Evolutionary conservation across 2,888 invertebrate genomes (phyloP).

Genomic region (Eudasyphora cyanicolor): DNA sequence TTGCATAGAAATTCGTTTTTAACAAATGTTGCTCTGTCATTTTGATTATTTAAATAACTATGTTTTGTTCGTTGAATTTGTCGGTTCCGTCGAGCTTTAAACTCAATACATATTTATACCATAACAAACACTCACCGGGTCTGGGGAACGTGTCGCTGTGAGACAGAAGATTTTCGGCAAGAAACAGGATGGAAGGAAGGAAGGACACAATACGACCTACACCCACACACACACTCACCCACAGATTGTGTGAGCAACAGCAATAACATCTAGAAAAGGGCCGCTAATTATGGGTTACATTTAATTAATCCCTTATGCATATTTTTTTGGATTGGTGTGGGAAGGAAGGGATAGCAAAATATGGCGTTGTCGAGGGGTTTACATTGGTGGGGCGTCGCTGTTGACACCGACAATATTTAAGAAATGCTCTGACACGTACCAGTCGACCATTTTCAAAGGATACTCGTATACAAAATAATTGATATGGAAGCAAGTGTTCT

Average conservation of each 20-base stretch:
- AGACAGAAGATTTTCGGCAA: background rate
- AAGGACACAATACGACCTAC: too few species aligned
- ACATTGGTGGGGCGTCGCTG: background rate
- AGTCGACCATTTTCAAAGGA: background rate
- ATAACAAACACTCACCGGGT: constrained; percentile 31
- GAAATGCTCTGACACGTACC: constrained; percentile 27
- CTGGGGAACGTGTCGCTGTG: constrained; percentile 12
- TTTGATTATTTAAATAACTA: constrained; percentile 34
- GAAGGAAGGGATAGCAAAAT: too few species aligned
- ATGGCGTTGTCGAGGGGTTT: too few species aligned
- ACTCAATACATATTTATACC: too few species aligned
- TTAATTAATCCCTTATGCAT: constrained; percentile 37
- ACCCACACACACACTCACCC: too few species aligned
- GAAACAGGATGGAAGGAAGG: background rate
- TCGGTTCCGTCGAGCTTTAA: constrained; percentile 45
- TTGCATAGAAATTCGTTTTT: constrained; percentile 39
- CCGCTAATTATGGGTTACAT: constrained; percentile 38
- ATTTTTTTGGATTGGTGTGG: background rate
- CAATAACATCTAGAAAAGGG: constrained; percentile 10
- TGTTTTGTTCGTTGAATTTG: constrained; percentile 23
- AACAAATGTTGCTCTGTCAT: constrained; percentile 45
- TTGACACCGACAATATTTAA: background rate
- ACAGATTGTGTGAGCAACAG: background rate
- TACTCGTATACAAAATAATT: too few species aligned
- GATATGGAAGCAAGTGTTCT: background rate